A percentile compares a stretch with the other conserved stretches of the same genome.
Evolutionary conservation across 2,888 invertebrate species (phyloP).

Genomic region (Adelphocoris suturalis): DNA sequence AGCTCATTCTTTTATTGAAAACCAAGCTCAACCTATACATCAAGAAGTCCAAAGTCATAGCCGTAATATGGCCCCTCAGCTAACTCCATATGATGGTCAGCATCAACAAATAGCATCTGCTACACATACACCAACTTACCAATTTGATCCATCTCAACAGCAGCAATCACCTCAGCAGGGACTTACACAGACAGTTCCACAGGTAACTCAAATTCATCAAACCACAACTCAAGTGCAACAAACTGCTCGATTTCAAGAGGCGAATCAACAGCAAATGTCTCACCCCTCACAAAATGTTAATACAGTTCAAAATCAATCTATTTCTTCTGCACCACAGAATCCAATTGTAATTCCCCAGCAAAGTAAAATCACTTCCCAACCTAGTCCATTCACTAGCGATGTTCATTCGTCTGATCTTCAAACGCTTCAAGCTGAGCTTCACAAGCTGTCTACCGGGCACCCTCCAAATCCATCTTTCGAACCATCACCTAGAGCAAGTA

Average conservation of each 20-base stretch:
- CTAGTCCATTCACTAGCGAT: neutral
- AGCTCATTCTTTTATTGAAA: constrained; percentile 17
- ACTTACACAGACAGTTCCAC: neutral
- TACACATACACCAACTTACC: constrained; percentile 9
- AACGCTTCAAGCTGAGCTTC: constrained; percentile 65
- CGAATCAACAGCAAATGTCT: constrained; percentile 2
- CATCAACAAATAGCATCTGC: constrained; percentile 23
- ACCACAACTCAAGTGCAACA: constrained; percentile 17
- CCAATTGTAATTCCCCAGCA: neutral
- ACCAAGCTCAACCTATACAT: neutral
- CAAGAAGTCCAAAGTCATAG: constrained; percentile 15
- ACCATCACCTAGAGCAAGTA: constrained; percentile 56
- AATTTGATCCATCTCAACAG: neutral
- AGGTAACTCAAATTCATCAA: constrained; percentile 19
- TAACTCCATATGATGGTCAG: neutral
- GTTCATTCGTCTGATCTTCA: constrained; percentile 60
- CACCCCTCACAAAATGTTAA: neutral
- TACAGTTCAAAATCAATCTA: constrained; percentile 1
- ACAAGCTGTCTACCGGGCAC: constrained; percentile 57
- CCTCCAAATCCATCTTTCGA: constrained; percentile 51
- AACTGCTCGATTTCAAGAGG: neutral
- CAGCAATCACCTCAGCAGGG: neutral
- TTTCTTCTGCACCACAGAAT: constrained; percentile 7
- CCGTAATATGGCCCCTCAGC: neutral
- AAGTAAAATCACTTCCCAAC: constrained; percentile 26